Base-by-base conservation (phyloP, 2,888 invertebrate species). In the Drosophila subquinaria region DNA sequence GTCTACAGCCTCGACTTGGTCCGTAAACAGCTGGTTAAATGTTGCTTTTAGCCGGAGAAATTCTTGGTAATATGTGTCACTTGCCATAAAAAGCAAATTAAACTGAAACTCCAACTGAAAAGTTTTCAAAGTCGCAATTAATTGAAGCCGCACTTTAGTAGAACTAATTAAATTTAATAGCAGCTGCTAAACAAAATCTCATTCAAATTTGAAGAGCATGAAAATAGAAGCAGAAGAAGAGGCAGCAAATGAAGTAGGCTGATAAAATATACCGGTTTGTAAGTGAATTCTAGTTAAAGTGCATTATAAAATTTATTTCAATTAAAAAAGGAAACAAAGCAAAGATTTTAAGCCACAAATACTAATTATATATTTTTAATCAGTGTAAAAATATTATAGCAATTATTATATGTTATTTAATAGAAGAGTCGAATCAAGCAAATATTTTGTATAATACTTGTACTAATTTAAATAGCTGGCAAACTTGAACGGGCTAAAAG, bases 91-190 rank as follows among this genome's bases (percentile, higher is more conserved):
- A 20, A 15, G 47, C 40, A 50, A 67, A 48, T 78, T 65, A 62
- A 73, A 62, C 61, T 13, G 35, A 51, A 36, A n/a, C 51, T 65
- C 48, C 55, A 70, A 52, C 51, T 65, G 53, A 59, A 70, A 52
- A 66, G 56, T 56, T 65, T 61, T 45, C 4, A 33, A n/a, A 63
- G 43, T 15, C 5, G 40, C 75, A 69, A 63, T 61, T 75, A 61
- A 30, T 40, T 61, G 43, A 8, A 11, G 36, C 6, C 35, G 15
- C 38, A 67, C 57, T 73, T 68, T 13, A 73, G 48, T 50, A 50
- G 23, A 73, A 63, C 69, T 73, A 73, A 78, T 76, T 76, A 76
- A 78, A 69, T 73, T 66, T 69, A 78, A 76, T 66, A 57, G 55
- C 78, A 30, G n/a, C 45, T 40, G 43, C 42, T 62, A 56, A 55